phyloP scores from a whole-genome alignment of 2,888 invertebrate genomes.

The Isoperla grammatica region DNA sequence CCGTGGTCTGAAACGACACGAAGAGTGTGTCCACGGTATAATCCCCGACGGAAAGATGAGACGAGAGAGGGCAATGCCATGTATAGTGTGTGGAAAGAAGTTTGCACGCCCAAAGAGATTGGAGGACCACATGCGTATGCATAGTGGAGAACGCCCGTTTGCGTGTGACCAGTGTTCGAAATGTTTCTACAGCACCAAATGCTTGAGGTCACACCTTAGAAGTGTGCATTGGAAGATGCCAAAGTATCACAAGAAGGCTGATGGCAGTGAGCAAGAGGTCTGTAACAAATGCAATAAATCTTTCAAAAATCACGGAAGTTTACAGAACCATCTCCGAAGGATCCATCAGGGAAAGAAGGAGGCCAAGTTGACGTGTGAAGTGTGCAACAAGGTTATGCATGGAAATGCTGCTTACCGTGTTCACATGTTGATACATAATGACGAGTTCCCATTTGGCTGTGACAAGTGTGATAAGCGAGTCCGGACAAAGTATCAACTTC shows the following conservation, averaged over 20 bases:
- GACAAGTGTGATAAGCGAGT: too few relatives aligned
- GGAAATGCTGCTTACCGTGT: too few relatives aligned
- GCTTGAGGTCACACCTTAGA: conserved; percentile 19
- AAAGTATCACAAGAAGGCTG: too few relatives aligned
- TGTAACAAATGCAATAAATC: conserved; percentile 20
- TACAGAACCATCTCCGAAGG: too few relatives aligned
- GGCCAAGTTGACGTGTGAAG: too few relatives aligned
- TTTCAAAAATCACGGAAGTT: neutral
- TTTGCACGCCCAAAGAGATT: neutral
- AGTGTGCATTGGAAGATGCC: conserved; percentile 21
- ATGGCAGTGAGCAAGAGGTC: neutral
- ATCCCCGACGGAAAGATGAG: too few relatives aligned
- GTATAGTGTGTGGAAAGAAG: conserved; percentile 44
- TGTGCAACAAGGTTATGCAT: too few relatives aligned
- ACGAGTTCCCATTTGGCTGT: too few relatives aligned
- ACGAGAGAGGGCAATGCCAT: conserved; percentile 39
- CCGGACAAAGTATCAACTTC: too few relatives aligned
- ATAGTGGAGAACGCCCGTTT: conserved; percentile 18
- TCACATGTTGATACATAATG: too few relatives aligned
- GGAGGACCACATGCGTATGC: conserved; percentile 21
- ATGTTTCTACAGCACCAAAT: conserved; percentile 15
- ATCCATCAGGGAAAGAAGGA: too few relatives aligned
- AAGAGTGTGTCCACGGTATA: neutral
- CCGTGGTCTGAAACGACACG: neutral
- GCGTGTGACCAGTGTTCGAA: conserved; percentile 19